These are phyloP conservation scores for Pipra filicauda DNA, from an alignment of 2,113 vertebrate species.

Conservation along the genomic window DNA sequence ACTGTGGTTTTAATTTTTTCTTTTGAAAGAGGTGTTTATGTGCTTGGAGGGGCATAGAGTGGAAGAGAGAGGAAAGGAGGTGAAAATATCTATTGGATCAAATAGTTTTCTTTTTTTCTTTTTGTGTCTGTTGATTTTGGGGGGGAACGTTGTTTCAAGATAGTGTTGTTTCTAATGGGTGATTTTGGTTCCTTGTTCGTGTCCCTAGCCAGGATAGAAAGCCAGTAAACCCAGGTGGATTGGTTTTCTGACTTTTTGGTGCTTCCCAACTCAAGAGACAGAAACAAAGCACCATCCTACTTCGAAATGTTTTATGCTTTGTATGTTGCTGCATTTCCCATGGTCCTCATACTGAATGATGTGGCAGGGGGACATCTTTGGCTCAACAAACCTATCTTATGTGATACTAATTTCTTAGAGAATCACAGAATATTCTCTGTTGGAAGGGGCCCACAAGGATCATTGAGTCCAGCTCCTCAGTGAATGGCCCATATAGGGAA, in stretches of 20 bases:
- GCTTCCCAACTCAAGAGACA: neutral
- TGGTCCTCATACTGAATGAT: neutral
- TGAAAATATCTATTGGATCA: neutral
- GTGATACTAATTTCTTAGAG: neutral
- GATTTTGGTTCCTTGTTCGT: neutral
- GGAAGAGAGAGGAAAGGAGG: neutral
- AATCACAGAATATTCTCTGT: neutral
- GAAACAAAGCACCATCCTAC: neutral
- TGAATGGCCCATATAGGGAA: neutral
- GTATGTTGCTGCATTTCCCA: neutral
- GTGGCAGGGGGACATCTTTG: neutral
- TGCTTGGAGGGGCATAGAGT: neutral
- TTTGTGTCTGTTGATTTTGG: neutral
- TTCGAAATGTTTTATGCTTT: neutral
- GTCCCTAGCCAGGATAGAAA: neutral
- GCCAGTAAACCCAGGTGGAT: fast-evolving
- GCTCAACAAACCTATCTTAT: neutral
- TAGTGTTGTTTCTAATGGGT: neutral
- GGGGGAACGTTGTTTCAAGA: neutral
- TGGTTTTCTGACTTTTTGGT: neutral
- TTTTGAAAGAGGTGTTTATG: neutral
- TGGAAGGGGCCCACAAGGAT: neutral
- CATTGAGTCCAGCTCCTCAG: neutral
- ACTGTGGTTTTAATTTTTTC: neutral
- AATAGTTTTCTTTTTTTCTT: neutral